These are phyloP conservation scores for Sarcophaga peregrina DNA, from an alignment of 1,140 invertebrate species.

Conservation along the genomic window DNA sequence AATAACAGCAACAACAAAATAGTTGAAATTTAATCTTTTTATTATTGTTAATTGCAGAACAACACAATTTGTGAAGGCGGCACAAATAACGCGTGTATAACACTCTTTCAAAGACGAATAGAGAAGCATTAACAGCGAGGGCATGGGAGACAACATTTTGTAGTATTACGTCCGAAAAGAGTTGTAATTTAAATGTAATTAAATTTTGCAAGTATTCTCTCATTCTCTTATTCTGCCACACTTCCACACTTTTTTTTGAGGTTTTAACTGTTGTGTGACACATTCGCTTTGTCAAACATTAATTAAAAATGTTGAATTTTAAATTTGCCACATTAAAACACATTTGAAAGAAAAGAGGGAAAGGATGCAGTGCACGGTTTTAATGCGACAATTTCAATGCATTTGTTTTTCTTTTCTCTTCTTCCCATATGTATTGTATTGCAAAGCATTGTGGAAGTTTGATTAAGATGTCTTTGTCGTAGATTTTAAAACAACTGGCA, in stretches of 20 bases:
- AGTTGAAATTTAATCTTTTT: too few species aligned
- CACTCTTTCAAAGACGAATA: background rate
- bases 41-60: too few species aligned
- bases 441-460: too few species aligned
- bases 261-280: conserved; percentile 44
- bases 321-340: background rate
- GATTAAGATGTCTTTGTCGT: too few species aligned
- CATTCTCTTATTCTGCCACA: background rate
- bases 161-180: background rate
- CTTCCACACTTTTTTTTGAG: conserved; percentile 1
- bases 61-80: too few species aligned
- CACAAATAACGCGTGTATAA: background rate
- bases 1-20: background rate
- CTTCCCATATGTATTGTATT: too few species aligned
- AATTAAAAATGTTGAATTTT: conserved; percentile 41
- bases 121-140: too few species aligned
- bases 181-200: conserved; percentile 4
- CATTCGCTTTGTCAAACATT: conserved; percentile 42
- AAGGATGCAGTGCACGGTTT: too few species aligned
- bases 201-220: background rate
- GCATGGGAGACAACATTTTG: background rate
- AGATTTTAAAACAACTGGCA: too few species aligned
- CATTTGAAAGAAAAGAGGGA: too few species aligned
- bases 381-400: too few species aligned
- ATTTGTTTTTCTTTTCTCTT: too few species aligned